Evolutionary conservation across 2,888 invertebrate species (phyloP).

Genomic region (Heliconius charithonia): DNA sequence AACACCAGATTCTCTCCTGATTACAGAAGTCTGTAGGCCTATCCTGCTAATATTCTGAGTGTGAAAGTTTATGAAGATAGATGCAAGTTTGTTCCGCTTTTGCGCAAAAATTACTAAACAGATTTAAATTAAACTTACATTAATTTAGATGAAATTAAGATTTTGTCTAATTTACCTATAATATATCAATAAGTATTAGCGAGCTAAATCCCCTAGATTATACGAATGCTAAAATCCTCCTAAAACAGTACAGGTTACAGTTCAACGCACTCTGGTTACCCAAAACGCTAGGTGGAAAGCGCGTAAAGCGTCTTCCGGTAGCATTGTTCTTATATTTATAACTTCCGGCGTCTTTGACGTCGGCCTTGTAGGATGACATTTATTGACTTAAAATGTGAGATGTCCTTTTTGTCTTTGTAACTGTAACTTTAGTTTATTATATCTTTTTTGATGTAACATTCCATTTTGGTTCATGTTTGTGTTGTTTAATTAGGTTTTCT

Average conservation of each 20-base stretch:
- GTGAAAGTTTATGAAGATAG: no score
- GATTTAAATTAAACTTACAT: no score
- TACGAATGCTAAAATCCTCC: not conserved
- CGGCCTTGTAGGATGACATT: slow-evolving; percentile 39
- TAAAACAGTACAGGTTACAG: slow-evolving; percentile 19
- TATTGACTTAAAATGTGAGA: slow-evolving; percentile 33
- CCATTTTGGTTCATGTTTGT: not conserved
- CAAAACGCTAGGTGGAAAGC: slow-evolving; percentile 37
- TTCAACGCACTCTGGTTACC: slow-evolving; percentile 36
- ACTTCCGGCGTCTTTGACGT: slow-evolving; percentile 38
- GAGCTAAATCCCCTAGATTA: not conserved
- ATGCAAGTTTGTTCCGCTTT: no score
- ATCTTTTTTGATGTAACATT: slow-evolving; percentile 17
- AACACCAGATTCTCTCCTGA: no score
- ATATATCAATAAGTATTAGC: no score
- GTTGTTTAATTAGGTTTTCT: not conserved
- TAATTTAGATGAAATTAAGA: not conserved
- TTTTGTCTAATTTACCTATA: not conserved
- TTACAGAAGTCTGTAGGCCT: no score
- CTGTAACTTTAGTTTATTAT: not conserved
- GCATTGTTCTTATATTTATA: slow-evolving; percentile 43
- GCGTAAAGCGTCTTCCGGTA: slow-evolving; percentile 41
- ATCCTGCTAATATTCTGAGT: no score
- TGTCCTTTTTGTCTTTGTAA: slow-evolving; percentile 24
- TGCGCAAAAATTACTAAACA: no score